Evolutionary conservation across 2,113 vertebrate species (phyloP).

Genomic region (Marmota monax): DNA sequence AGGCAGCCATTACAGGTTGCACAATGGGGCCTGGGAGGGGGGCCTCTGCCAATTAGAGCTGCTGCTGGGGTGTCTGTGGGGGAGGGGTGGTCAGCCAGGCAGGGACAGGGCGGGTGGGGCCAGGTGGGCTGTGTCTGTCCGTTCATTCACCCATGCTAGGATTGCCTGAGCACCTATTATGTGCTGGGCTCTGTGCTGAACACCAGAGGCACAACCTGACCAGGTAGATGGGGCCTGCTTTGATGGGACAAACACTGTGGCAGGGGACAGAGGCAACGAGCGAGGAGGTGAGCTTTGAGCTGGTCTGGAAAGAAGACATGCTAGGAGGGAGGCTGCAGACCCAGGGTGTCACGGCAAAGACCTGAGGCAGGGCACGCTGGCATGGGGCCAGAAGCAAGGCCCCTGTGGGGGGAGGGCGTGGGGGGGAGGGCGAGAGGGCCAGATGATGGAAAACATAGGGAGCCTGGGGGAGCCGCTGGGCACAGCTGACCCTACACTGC

Average conservation of each 20-base stretch:
- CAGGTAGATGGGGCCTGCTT: rapidly evolving
- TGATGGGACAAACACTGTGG: too few relatives aligned
- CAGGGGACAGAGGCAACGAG: not conserved
- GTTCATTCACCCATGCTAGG: not conserved
- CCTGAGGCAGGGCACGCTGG: not conserved
- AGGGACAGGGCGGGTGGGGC: not conserved
- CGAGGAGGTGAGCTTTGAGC: not conserved
- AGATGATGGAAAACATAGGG: not conserved
- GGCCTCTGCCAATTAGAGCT: conserved; percentile 15
- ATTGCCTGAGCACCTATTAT: not conserved
- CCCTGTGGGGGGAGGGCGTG: rapidly evolving
- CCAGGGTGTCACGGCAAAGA: not conserved
- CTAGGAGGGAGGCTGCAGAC: not conserved
- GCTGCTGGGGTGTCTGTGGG: rapidly evolving
- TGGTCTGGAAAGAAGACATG: not conserved
- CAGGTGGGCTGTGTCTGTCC: not conserved
- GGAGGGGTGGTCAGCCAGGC: not conserved
- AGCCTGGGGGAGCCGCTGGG: not conserved
- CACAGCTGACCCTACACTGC: not conserved
- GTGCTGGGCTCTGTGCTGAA: not conserved
- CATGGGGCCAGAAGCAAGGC: not conserved
- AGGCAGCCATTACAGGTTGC: conserved; percentile 34
- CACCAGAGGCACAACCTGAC: not conserved
- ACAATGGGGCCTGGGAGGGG: conserved; percentile 3
- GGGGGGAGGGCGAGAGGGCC: rapidly evolving